Evolutionary conservation across 2,113 vertebrate genomes (phyloP).

Genomic region (Oncorhynchus masou): DNA sequence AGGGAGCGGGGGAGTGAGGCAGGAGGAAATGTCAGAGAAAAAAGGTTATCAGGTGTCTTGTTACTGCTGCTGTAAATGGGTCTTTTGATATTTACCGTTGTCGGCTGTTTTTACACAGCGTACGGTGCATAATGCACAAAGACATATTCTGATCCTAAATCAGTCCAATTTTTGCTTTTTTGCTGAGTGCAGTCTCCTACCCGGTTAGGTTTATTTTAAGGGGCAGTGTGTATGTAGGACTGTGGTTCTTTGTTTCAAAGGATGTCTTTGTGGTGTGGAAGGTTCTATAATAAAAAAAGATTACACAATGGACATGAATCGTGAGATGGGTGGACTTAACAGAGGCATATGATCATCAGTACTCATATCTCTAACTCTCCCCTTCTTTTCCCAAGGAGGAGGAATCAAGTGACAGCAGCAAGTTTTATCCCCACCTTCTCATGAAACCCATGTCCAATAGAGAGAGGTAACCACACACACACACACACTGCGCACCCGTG

Average conservation of each 20-base stretch:
- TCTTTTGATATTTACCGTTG: too few relatives aligned
- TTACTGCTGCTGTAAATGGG: not conserved
- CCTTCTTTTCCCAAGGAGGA: slow-evolving; percentile 65
- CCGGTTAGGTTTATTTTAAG: slow-evolving; percentile 15
- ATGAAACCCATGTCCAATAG: slow-evolving; percentile 99
- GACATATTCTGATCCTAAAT: too few relatives aligned
- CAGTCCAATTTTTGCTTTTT: too few relatives aligned
- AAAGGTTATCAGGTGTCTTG: not conserved
- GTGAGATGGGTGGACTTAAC: slow-evolving; percentile 6
- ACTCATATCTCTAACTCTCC: not conserved
- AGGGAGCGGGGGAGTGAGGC: not conserved
- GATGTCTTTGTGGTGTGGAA: slow-evolving; percentile 38
- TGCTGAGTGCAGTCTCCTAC: too few relatives aligned
- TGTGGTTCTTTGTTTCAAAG: slow-evolving; percentile 41
- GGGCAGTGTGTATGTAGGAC: slow-evolving; percentile 50
- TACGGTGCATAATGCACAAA: too few relatives aligned
- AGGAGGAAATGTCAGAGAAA: not conserved
- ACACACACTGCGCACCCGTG: slow-evolving; percentile 12
- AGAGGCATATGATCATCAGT: not conserved
- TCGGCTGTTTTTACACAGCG: too few relatives aligned
- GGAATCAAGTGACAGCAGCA: slow-evolving; percentile 82
- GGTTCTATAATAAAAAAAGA: slow-evolving; percentile 29
- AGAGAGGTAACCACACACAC: slow-evolving; percentile 80
- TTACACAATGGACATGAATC: slow-evolving; percentile 19
- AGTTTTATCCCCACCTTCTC: slow-evolving; percentile 87